Conservation (phyloP, 2,888 invertebrate species). For the Drosophila sordidapex region DNA sequence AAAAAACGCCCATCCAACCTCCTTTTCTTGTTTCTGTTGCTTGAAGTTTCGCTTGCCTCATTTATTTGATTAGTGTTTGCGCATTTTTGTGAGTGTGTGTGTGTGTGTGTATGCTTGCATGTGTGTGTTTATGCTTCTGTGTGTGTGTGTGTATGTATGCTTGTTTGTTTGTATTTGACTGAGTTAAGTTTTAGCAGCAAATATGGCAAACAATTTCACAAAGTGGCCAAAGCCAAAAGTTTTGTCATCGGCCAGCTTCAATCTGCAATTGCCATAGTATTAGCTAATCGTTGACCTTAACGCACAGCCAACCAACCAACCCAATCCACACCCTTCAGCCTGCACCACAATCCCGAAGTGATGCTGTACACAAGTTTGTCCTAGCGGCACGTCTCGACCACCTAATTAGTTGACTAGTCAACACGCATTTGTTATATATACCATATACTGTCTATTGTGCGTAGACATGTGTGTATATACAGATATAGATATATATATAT, state of each 20-base stretch:
- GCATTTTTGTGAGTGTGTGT: background rate
- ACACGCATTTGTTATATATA: slow-evolving; percentile 5
- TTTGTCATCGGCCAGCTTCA: slow-evolving; percentile 62
- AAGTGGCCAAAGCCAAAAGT: slow-evolving; percentile 74
- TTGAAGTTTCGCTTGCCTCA: slow-evolving; percentile 41
- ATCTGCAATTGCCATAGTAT: slow-evolving; percentile 56
- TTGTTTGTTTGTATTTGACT: slow-evolving; percentile 18
- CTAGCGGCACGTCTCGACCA: slow-evolving; percentile 44
- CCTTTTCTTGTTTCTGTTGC: slow-evolving; percentile 15
- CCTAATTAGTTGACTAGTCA: slow-evolving; percentile 61
- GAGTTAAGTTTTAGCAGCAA: slow-evolving; percentile 70
- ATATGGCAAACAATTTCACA: slow-evolving; percentile 80
- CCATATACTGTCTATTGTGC: background rate
- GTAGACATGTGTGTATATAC: background rate
- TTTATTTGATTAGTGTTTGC: slow-evolving; percentile 74
- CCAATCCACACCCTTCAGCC: background rate
- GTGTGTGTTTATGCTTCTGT: slow-evolving; percentile 10
- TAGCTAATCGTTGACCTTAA: slow-evolving; percentile 71
- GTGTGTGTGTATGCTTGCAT: slow-evolving; percentile 10
- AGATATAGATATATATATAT: background rate
- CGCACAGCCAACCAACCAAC: slow-evolving; percentile 14
- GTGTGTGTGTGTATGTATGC: slow-evolving; percentile 10
- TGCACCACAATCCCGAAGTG: background rate
- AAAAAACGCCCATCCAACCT: background rate
- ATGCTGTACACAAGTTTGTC: background rate